phyloP scores from a whole-genome alignment of 2,888 invertebrate genomes.

The Erebia palarica region DNA sequence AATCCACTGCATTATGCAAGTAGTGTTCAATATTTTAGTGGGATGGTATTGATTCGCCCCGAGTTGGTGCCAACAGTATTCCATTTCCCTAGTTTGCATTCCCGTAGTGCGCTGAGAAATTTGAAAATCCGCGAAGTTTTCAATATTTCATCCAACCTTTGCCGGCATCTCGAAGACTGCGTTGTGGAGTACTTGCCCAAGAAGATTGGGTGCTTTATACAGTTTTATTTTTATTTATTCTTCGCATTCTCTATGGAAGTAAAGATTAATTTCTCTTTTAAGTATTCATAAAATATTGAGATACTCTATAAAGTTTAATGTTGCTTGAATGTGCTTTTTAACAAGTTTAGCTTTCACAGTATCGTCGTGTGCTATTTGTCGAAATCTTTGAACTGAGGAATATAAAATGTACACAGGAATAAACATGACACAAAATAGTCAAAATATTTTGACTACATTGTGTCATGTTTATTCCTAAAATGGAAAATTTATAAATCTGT shows the following conservation, averaged over 20 bases:
- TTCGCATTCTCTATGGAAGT: not conserved
- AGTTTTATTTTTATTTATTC: conserved; percentile 10
- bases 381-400: too few species aligned
- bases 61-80: conserved; percentile 34
- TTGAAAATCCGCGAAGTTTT: conserved; percentile 34
- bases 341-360: too few species aligned
- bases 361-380: too few species aligned
- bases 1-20: conserved; percentile 21
- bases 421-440: too few species aligned
- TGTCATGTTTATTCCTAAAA: too few species aligned
- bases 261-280: not conserved
- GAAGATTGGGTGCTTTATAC: conserved; percentile 17
- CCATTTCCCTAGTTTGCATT: conserved; percentile 29
- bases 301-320: not conserved
- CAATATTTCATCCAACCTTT: conserved; percentile 36
- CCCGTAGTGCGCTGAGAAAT: conserved; percentile 26
- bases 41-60: conserved; percentile 29
- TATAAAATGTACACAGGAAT: too few species aligned
- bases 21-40: conserved; percentile 32
- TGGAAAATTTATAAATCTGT: too few species aligned
- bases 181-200: conserved; percentile 19
- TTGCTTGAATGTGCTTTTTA: too few species aligned
- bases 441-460: too few species aligned
- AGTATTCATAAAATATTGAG: not conserved
- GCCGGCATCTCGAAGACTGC: conserved; percentile 30